A percentile compares a stretch with the other conserved stretches of the same genome.
Evolutionary conservation across 2,797 vertebrate genomes (phyloP).

Genomic region (Paguma larvata): DNA sequence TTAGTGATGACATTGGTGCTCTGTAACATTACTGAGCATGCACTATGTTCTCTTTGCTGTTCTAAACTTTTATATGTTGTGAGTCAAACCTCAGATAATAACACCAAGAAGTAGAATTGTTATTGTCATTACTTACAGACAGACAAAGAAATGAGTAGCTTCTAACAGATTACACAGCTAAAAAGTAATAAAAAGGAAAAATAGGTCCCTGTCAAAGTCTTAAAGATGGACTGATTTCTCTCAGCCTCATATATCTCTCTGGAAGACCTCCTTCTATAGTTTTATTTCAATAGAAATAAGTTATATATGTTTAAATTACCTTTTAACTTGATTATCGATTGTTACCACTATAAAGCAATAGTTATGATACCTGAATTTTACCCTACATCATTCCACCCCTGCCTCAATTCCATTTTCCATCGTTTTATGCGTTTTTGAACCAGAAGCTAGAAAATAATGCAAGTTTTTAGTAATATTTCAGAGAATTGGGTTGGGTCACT

Average conservation of each 20-base stretch:
- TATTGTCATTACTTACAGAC: not conserved
- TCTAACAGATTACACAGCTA: constrained; percentile 19
- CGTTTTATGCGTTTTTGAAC: not conserved
- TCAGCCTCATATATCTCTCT: not conserved
- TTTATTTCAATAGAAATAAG: not conserved
- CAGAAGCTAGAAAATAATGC: not conserved
- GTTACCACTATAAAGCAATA: not conserved
- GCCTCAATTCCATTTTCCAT: not conserved
- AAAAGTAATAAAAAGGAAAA: constrained; percentile 6
- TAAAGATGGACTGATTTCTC: constrained; percentile 30
- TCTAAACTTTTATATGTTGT: not conserved
- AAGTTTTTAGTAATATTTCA: not conserved
- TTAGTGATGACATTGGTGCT: not conserved
- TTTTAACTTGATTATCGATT: not conserved
- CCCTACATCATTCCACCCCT: not conserved
- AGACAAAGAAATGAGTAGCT: constrained; percentile 17
- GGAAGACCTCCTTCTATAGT: not conserved
- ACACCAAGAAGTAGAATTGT: not conserved
- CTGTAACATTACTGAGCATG: not conserved
- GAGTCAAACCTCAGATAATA: not conserved
- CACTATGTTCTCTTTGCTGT: not conserved
- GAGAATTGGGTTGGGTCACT: not conserved
- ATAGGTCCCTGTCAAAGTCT: not conserved
- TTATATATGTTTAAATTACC: not conserved
- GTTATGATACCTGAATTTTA: not conserved